Base-by-base conservation (phyloP, 1,140 invertebrate species). In the Cyclina sinensis region DNA sequence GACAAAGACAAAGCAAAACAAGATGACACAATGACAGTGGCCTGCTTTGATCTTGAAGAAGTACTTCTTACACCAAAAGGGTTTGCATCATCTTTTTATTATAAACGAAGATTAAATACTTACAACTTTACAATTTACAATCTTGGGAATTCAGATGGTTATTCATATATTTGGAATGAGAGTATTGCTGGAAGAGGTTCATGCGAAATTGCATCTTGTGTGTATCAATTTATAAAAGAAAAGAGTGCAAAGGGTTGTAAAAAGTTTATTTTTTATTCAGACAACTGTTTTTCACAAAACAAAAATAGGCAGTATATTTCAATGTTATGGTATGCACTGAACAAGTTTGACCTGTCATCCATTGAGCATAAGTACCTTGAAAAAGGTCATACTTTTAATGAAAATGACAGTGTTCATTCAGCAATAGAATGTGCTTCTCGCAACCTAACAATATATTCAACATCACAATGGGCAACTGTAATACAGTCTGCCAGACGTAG, bases 1-100 rank as follows among this genome's bases (percentile, higher is more conserved):
- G 82, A 85, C 30, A 85, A 85, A 57, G 21, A 54, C 54, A 32
- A 7, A 39, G 65, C 82, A 7, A 70, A 85, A 59, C 18, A 27
- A 74, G 46, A 65, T 4, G 27, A 27, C 27, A 27, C 21, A 27
- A 30, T 83, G 27, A 21, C 24, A 30, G 43, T 48, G 48, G 82
- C 65, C 32, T 70, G 62, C 27, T 85, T 85, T 85, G 82, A 85
- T 57, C 37, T 85, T 11, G 18, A 85, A 32, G 68, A 85, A 62
- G 70, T 85, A 21, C 32, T 85, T 1, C 27, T 85, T 21, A 85
- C 82, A 0, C 65, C 82, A 30, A 73, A 76, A 21, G 70, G 62
- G 48, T 85, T 74, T 54, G 68, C 24, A 54, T n/a, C 24, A n/a
- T 37, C 24, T 18, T 37, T 85, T 14, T 85, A 85, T n/a, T 85